These are phyloP conservation scores for Cyphotilapia sp. DNA, from an alignment of 2,113 vertebrate species.

Conservation along the genomic window DNA sequence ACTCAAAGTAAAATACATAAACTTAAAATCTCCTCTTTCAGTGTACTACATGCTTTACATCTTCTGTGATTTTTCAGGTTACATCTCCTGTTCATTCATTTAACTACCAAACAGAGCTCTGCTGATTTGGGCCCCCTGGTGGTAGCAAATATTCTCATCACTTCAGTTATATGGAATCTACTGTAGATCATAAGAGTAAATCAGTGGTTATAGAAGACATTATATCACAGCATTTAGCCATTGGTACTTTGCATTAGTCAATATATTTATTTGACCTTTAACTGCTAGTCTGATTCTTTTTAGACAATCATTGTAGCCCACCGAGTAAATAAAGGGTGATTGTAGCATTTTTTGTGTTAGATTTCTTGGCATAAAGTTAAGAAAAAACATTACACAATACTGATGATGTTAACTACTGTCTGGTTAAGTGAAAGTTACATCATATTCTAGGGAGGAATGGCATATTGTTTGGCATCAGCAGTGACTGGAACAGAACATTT, in stretches of 20 bases:
- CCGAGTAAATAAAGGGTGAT: background rate
- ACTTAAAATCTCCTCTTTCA: background rate
- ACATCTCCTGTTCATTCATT: background rate
- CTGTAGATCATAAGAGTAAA: background rate
- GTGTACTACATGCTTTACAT: background rate
- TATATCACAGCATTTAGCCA: background rate
- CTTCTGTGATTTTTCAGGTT: background rate
- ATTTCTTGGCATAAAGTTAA: background rate
- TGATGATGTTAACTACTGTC: background rate
- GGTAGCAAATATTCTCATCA: background rate
- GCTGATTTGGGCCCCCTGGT: slow-evolving; percentile 4
- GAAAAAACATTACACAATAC: background rate
- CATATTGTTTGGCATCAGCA: background rate
- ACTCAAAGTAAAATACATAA: background rate
- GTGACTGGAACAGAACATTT: background rate
- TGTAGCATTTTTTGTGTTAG: background rate
- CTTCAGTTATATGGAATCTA: background rate
- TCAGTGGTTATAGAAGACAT: background rate
- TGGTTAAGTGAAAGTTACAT: background rate
- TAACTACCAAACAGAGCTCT: background rate
- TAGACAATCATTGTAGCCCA: background rate
- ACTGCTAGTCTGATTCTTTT: background rate
- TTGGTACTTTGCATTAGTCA: background rate
- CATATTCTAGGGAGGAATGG: background rate
- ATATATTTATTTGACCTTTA: background rate